Percentiles rank a stretch among this genome's conserved stretches.
Conservation (phyloP, 2,888 invertebrate species). For the Drosophila macrospina region DNA sequence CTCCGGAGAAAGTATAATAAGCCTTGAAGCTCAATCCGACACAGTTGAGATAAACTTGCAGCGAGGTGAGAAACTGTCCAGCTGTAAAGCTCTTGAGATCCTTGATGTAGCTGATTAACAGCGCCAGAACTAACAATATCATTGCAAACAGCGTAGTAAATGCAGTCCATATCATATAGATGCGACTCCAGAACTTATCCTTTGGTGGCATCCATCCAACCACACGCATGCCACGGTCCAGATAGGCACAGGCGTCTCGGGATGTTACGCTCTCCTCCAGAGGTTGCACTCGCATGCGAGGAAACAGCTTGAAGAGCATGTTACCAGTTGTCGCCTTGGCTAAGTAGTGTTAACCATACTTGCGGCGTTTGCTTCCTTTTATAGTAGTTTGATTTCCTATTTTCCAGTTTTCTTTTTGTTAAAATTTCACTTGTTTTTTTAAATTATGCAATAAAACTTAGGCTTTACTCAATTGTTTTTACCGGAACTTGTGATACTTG, state of each 20-base stretch:
- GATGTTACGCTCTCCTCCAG: conserved; percentile 30
- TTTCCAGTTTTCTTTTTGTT: no score
- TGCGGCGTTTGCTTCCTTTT: conserved; percentile 16
- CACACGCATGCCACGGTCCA: conserved; percentile 50
- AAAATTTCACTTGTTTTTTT: no score
- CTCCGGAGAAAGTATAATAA: conserved; percentile 32
- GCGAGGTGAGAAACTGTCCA: conserved; percentile 67
- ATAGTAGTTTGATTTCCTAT: no score
- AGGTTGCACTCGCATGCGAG: conserved; percentile 22
- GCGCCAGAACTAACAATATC: conserved; percentile 30
- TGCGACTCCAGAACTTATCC: neutral
- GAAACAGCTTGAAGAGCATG: conserved; percentile 47
- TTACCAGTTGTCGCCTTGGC: neutral
- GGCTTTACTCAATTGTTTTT: no score
- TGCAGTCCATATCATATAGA: conserved; percentile 35
- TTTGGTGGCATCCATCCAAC: conserved; percentile 47
- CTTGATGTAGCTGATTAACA: conserved; percentile 39
- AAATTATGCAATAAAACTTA: no score
- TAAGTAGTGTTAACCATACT: neutral
- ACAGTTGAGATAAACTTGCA: conserved; percentile 45
- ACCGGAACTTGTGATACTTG: no score
- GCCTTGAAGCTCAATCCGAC: conserved; percentile 46
- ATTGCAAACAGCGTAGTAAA: conserved; percentile 8
- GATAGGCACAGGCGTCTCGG: conserved; percentile 56
- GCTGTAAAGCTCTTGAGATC: conserved; percentile 49